Evolutionary conservation across 2,113 vertebrate genomes (phyloP), one percentile per base, ranked within the genome.

Genomic region (Phoxinus phoxinus): DNA sequence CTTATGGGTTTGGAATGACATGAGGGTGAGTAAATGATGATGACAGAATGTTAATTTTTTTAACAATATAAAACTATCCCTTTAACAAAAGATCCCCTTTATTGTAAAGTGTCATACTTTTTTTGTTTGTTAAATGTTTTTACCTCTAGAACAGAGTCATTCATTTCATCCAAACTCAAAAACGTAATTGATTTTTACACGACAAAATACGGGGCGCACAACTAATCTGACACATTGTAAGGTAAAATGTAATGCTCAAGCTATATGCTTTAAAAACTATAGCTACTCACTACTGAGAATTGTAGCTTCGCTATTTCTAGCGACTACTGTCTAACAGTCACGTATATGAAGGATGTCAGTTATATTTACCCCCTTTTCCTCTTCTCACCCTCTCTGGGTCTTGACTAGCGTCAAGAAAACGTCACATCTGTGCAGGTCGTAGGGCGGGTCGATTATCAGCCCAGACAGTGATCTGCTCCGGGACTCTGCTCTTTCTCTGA

Each of bases 361-460:
- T 88, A 83, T 44, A 48, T 53, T 35, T 35, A 32, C 72, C 41
- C 56, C 27, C 12, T 35, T 46, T 58, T 73, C 51, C 48, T 41
- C 11, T 58, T 58, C 51, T 58, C 69, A 19, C 81, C 23, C 81
- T 37, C 17, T 65, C 30, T 11, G 76, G 15, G 46, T 37, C 27
- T 21, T 13, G 13, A 67, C n/a, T 61, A 65, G 48, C 35, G 41
- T 41, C 41, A 41, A 41, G 41, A 41, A 41, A 41, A 9, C 74
- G 56, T 59, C 74, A 56, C 35, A 80, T 78, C 46, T 67, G 32
- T 44, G 77, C 35, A 73, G 37, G 82, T 12, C 25, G 5, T 23
- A 35, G 84, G 83, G 84, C 27, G 75, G 63, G 81, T 71, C 61
- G 27, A 51, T 86, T 87, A 90, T 90, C 89, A 85, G 61, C 44